phyloP scores from a whole-genome alignment of 2,888 invertebrate genomes.

The Eumacrocentrus americanus region DNA sequence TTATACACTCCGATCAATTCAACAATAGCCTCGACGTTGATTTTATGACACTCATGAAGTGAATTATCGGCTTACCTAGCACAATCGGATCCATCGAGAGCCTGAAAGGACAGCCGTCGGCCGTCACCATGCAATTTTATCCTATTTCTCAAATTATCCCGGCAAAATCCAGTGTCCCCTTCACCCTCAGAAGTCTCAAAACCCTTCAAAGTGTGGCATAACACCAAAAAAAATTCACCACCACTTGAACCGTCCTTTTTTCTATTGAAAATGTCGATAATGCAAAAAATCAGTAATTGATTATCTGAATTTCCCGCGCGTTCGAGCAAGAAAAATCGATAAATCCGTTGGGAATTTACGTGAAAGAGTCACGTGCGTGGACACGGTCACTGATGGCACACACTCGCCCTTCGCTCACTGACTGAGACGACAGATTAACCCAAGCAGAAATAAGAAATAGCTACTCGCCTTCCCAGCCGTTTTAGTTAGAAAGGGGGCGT shows the following conservation, averaged over 20 bases:
- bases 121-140: constrained; percentile 27
- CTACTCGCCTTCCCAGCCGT: neutral
- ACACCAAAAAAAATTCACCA: neutral
- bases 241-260: no score
- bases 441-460: constrained; percentile 61
- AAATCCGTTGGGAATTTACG: neutral
- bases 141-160: no score
- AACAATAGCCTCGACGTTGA: constrained; percentile 2
- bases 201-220: neutral
- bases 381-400: constrained; percentile 55
- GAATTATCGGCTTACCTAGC: constrained; percentile 47
- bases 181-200: neutral
- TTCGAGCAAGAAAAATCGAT: neutral
- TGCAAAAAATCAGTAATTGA: no score
- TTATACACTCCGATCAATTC: neutral
- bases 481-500: neutral
- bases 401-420: constrained; percentile 56
- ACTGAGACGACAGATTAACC: constrained; percentile 61
- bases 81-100: constrained; percentile 55
- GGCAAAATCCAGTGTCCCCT: no score
- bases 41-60: constrained; percentile 14
- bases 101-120: constrained; percentile 45
- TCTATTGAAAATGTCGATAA: no score
- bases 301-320: constrained; percentile 11
- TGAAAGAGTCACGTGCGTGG: constrained; percentile 36